Evolutionary conservation across 2,113 vertebrate genomes (phyloP).

Genomic region (Ammodramus savannarum): DNA sequence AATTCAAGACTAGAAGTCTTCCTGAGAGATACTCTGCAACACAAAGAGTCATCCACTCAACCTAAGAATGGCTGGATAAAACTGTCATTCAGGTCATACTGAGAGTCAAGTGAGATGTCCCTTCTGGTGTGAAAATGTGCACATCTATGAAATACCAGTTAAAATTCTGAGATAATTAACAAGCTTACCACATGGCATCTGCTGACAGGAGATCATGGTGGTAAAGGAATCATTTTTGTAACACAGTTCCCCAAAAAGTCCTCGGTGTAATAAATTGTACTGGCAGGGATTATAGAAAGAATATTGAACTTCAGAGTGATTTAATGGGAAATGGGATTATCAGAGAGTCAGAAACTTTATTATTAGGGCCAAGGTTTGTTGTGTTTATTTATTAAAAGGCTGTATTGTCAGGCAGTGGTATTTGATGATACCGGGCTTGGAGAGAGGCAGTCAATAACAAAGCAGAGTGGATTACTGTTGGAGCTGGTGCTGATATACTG

Average conservation of each 20-base stretch:
- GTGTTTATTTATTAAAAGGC: constrained; percentile 40
- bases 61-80: not conserved
- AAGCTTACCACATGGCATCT: not conserved
- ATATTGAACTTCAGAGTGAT: not conserved
- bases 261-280: not conserved
- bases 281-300: not conserved
- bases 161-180: not conserved
- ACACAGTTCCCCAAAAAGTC: not conserved
- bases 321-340: not conserved
- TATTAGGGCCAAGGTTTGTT: constrained; percentile 5
- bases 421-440: constrained; percentile 21
- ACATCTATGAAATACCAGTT: not conserved
- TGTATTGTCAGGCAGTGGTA: constrained; percentile 6
- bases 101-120: not conserved
- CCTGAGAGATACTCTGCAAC: not conserved
- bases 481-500: constrained; percentile 19
- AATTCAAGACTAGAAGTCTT: not conserved
- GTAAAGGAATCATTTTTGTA: not conserved
- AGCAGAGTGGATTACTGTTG: constrained; percentile 49
- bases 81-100: not conserved
- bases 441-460: constrained; percentile 39
- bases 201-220: not conserved
- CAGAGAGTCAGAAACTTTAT: not conserved
- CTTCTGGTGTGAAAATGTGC: not conserved
- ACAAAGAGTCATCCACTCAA: rapidly evolving